Evolutionary conservation across 2,113 vertebrate species (phyloP), one percentile per base, ranked within the genome.

Genomic region (Brachypodius melanocephalos): DNA sequence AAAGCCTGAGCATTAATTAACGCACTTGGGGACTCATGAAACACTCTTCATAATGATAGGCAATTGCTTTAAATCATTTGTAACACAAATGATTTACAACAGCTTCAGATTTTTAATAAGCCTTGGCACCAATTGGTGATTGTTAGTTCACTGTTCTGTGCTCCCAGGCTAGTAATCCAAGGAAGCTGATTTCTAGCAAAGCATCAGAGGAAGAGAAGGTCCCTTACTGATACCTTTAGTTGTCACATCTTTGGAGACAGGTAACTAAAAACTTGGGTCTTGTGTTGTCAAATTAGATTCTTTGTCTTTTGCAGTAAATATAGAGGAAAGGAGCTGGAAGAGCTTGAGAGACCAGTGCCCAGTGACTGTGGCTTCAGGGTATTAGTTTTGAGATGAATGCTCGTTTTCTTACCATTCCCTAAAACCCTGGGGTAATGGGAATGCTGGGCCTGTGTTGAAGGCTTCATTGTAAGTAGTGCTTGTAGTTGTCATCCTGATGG

Each of bases 1-100:
- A 95, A 90, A 88, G 82, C 38, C 63, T 88, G 73, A 92, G 72
- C 90, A 71, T 95, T 95, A 95, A 97, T 95, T 96, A 94, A 88
- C 8, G 6, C 72, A 77, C 90, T 93, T 71, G 59, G 71, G 95
- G 67, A 88, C 78, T 94, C 85, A 16, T 43, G 59, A 85, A 96
- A 77, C 59, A 36, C 85, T 96, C 63, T 80, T 90, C 85, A 48
- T 96, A 94, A 95, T 95, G 90, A 96, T 77, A 80, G 90, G 85
- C 92, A 95, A 86, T 97, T 96, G 85, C 94, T 85, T 94, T 79
- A 90, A 90, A 86, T 91, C 54, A 85, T 88, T 96, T 93, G 68
- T 90, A 49, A 34, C 14, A 38, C 69, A 85, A 96, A 85, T 92
- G 62, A 83, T 91, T 92, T 96, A 88, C 90, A 96, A 46, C 59